phyloP scores from a whole-genome alignment of 2,888 invertebrate genomes.

The Scotopteryx bipunctaria region DNA sequence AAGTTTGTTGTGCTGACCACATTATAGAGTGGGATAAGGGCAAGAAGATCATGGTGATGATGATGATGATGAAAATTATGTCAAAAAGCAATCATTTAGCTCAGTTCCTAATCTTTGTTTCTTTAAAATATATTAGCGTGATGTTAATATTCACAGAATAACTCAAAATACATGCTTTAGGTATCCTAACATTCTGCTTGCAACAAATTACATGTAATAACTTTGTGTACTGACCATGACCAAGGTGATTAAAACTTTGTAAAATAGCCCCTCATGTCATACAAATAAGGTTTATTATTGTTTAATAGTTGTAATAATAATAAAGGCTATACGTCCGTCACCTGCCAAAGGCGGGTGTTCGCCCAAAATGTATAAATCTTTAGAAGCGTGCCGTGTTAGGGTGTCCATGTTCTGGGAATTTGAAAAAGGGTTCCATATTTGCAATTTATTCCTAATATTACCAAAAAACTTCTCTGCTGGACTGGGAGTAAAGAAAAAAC shows the following conservation, averaged over 20 bases:
- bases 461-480: too few species aligned
- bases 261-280: background rate
- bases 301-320: constrained; percentile 40
- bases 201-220: constrained; percentile 4
- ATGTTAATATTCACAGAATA: too few species aligned
- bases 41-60: too few species aligned
- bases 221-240: constrained; percentile 8
- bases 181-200: constrained; percentile 1
- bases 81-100: too few species aligned
- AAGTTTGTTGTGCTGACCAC: too few species aligned
- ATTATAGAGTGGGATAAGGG: too few species aligned
- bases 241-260: too few species aligned
- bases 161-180: background rate
- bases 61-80: too few species aligned
- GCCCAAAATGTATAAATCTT: constrained; percentile 53
- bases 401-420: constrained; percentile 32
- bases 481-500: too few species aligned
- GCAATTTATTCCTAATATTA: too few species aligned
- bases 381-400: constrained; percentile 52
- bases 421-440: background rate
- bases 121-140: too few species aligned
- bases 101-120: too few species aligned
- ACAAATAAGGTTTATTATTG: constrained; percentile 10
- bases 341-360: constrained; percentile 66
- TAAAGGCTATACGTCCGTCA: constrained; percentile 52